phyloP scores from a whole-genome alignment of 1,140 invertebrate species.

The Zaprionus lachaisei region DNA sequence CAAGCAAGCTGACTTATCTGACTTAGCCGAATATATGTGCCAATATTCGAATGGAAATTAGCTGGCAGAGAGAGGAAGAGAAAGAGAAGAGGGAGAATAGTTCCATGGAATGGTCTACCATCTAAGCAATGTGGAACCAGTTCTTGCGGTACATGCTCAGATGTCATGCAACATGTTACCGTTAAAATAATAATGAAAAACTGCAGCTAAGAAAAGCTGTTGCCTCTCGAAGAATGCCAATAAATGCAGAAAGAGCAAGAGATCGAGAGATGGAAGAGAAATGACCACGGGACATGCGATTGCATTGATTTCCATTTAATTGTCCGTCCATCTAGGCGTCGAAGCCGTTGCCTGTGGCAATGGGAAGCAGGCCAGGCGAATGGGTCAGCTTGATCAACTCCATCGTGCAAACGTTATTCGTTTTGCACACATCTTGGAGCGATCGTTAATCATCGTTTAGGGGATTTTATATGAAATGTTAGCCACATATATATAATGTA shows the following conservation, averaged over 20 bases:
- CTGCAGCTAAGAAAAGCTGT: background rate
- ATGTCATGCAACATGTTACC: slow-evolving; percentile 76
- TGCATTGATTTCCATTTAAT: slow-evolving; percentile 78
- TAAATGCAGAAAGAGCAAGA: slow-evolving; percentile 13
- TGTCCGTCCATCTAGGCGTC: slow-evolving; percentile 33
- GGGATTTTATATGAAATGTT: background rate
- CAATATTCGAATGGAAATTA: slow-evolving; percentile 38
- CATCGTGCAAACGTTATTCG: slow-evolving; percentile 20
- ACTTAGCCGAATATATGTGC: background rate
- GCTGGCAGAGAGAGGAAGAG: background rate
- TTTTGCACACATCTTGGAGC: slow-evolving; percentile 19
- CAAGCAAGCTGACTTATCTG: slow-evolving; percentile 9
- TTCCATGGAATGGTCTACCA: slow-evolving; percentile 1
- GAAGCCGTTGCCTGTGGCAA: slow-evolving; percentile 11
- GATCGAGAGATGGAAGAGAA: background rate
- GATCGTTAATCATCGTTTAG: slow-evolving; percentile 36
- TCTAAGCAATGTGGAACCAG: slow-evolving; percentile 50
- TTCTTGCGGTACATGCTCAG: slow-evolving; percentile 71
- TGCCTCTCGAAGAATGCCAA: slow-evolving; percentile 51
- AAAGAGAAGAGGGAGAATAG: background rate
- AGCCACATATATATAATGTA: background rate
- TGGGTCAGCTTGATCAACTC: background rate
- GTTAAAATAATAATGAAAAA: slow-evolving; percentile 70
- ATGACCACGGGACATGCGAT: slow-evolving; percentile 27
- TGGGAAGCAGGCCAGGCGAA: slow-evolving; percentile 53